These are phyloP conservation scores for Andinoacara biseriatus DNA, from an alignment of 2,113 vertebrate genomes.

Conservation along the genomic window DNA sequence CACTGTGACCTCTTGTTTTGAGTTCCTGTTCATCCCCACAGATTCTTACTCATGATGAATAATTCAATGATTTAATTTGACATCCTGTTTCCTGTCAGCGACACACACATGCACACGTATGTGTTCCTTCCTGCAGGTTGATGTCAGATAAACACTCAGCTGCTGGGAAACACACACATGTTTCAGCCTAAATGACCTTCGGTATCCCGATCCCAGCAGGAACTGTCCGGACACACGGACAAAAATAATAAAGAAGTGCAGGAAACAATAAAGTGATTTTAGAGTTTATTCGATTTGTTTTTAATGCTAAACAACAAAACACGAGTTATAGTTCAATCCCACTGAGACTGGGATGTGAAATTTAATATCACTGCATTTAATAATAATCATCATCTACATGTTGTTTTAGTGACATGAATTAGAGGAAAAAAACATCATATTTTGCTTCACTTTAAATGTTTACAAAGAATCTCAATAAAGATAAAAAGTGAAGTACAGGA, in stretches of 20 bases:
- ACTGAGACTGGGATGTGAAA: background rate
- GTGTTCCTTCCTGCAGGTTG: too few relatives aligned
- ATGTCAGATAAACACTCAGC: background rate
- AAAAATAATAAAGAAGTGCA: background rate
- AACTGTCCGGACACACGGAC: background rate
- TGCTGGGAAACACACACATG: slow-evolving; percentile 30
- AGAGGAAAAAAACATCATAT: too few relatives aligned
- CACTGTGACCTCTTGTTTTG: too few relatives aligned
- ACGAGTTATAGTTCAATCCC: accelerated
- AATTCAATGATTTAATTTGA: background rate
- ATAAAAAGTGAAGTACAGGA: background rate
- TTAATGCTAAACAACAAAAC: background rate
- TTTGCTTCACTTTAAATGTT: background rate
- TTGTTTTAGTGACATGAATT: too few relatives aligned
- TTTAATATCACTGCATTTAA: too few relatives aligned
- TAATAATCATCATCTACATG: background rate
- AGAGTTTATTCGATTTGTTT: background rate
- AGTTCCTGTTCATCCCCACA: too few relatives aligned
- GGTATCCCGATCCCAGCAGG: background rate
- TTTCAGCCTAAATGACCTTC: background rate
- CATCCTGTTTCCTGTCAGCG: background rate
- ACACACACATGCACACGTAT: too few relatives aligned
- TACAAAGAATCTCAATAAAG: background rate
- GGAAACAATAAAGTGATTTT: background rate
- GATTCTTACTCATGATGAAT: background rate